Conservation (phyloP, 2,797 vertebrate species). For the Streptopelia turtur region DNA sequence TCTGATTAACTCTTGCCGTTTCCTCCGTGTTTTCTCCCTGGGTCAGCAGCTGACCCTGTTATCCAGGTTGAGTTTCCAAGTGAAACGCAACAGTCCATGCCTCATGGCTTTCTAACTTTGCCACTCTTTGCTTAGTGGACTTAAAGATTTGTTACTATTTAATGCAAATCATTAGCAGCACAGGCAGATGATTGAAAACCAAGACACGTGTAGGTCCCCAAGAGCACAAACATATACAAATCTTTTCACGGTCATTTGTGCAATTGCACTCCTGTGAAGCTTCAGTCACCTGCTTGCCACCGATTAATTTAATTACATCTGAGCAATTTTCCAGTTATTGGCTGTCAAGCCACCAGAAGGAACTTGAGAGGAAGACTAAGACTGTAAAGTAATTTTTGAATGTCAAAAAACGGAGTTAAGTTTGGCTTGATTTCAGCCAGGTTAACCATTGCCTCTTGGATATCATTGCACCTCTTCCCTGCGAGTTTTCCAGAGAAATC, state of each 20-base stretch:
- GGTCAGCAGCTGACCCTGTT: neutral
- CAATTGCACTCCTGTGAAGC: neutral
- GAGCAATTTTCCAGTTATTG: neutral
- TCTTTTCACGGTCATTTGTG: neutral
- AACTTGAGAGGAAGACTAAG: neutral
- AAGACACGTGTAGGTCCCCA: accelerated
- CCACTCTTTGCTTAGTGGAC: neutral
- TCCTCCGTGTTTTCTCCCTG: neutral
- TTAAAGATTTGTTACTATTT: neutral
- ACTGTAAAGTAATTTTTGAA: neutral
- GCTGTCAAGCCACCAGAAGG: neutral
- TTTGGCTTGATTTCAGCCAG: neutral
- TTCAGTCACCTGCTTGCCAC: neutral
- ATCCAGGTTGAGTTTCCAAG: neutral
- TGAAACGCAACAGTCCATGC: neutral
- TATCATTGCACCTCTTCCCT: neutral
- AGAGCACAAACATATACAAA: neutral
- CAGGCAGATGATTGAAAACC: neutral
- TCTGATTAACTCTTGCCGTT: neutral
- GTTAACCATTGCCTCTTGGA: neutral
- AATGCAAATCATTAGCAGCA: neutral
- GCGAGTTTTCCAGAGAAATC: neutral
- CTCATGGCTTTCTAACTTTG: neutral
- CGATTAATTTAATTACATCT: neutral
- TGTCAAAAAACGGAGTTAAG: neutral